phyloP scores from a whole-genome alignment of 2,113 vertebrate species.

The Zonotrichia leucophrys region DNA sequence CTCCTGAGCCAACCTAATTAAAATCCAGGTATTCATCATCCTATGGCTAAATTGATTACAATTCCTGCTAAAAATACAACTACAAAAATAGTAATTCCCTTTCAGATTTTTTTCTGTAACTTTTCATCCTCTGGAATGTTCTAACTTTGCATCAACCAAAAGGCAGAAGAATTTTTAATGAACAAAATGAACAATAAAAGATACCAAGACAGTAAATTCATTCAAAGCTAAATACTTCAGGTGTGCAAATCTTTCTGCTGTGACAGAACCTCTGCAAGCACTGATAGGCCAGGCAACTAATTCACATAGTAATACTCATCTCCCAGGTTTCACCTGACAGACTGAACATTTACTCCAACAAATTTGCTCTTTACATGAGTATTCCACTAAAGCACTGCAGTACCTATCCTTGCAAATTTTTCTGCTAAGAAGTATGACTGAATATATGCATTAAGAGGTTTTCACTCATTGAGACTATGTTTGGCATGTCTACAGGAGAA shows the following conservation, averaged over 20 bases:
- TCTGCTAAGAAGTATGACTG: not conserved
- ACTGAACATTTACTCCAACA: not conserved
- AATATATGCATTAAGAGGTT: not conserved
- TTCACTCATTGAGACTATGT: not conserved
- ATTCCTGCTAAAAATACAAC: not conserved
- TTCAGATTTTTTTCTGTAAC: not conserved
- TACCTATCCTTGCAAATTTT: not conserved
- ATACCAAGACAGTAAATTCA: not conserved
- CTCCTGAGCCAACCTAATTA: not conserved
- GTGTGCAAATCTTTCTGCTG: not conserved
- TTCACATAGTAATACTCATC: not conserved
- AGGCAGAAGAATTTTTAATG: not conserved
- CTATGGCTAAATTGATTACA: not conserved
- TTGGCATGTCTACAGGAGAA: not conserved
- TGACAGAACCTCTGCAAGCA: not conserved
- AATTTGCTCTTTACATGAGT: fast-evolving
- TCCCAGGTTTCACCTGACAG: not conserved
- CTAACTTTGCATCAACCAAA: not conserved
- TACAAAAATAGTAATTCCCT: not conserved
- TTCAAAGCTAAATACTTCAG: not conserved
- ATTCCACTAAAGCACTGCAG: not conserved
- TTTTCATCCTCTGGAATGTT: not conserved
- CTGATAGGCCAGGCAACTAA: not conserved
- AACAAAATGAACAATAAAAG: not conserved
- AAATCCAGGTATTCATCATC: not conserved